These are phyloP conservation scores for Gastrophryne carolinensis DNA, from an alignment of 2,797 vertebrate genomes.

Conservation along the genomic window DNA sequence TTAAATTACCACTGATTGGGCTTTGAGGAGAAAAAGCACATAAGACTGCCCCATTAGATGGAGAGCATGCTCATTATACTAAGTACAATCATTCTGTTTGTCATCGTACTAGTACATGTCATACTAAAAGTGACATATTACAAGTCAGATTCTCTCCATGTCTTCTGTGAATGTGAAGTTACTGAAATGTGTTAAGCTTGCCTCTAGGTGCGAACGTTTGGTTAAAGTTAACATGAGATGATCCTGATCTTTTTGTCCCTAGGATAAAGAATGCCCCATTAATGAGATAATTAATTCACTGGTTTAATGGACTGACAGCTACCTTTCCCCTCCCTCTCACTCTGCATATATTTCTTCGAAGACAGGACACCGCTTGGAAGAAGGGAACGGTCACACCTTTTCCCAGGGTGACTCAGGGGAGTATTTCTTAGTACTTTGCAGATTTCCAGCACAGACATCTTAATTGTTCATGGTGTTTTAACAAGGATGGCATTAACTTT, in stretches of 20 bases:
- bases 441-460: neutral
- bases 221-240: conserved; percentile 20
- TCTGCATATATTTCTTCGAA: conserved; percentile 39
- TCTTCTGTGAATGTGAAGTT: neutral
- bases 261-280: conserved; percentile 34
- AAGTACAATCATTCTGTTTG: too few relatives aligned
- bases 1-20: too few relatives aligned
- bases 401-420: neutral
- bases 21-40: too few relatives aligned
- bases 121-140: neutral
- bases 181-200: neutral
- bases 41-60: too few relatives aligned
- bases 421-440: neutral
- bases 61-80: too few relatives aligned
- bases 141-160: neutral
- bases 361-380: conserved; percentile 7
- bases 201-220: conserved; percentile 8
- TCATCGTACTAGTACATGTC: neutral
- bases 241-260: neutral
- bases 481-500: neutral
- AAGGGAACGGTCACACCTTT: conserved; percentile 14
- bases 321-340: conserved; percentile 25
- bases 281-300: conserved; percentile 56
- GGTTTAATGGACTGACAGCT: conserved; percentile 51
- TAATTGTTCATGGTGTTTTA: neutral